Conservation (phyloP, 1,140 invertebrate genomes). For the Drosophila kurseongensis region DNA sequence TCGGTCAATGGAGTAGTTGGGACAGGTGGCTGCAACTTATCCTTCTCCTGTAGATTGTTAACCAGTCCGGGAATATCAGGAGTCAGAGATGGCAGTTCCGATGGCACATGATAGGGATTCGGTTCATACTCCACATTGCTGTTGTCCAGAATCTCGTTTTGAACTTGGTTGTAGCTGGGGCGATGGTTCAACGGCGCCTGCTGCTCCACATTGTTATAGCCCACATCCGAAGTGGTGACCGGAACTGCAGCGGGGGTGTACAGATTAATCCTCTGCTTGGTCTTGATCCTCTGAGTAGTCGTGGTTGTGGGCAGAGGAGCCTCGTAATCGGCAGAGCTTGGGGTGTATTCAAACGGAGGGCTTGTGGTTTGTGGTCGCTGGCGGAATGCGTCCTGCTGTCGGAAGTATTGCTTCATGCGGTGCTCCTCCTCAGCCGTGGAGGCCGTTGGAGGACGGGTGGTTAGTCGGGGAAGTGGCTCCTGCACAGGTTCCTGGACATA, state of each 20-base stretch:
- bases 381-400: constrained; percentile 81
- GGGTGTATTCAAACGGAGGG: constrained; percentile 77
- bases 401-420: constrained; percentile 83
- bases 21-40: constrained; percentile 53
- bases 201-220: constrained; percentile 57
- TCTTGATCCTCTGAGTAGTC: constrained; percentile 57
- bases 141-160: constrained; percentile 74
- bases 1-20: constrained; percentile 62
- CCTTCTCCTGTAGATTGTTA: constrained; percentile 87
- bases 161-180: constrained; percentile 61
- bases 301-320: constrained; percentile 29
- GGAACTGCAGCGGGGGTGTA: constrained; percentile 63
- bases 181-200: constrained; percentile 65
- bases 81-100: constrained; percentile 85
- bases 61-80: constrained; percentile 86
- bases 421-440: constrained; percentile 63
- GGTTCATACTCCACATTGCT: constrained; percentile 79
- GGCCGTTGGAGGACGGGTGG: constrained; percentile 58
- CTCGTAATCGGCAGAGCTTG: constrained; percentile 59
- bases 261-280: constrained; percentile 66
- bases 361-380: constrained; percentile 73
- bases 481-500: constrained; percentile 43
- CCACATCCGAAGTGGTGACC: constrained; percentile 69
- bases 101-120: constrained; percentile 81
- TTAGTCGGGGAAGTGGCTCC: constrained; percentile 61